Base-by-base conservation (phyloP, 2,888 invertebrate genomes). In the Dasypogon diadema region DNA sequence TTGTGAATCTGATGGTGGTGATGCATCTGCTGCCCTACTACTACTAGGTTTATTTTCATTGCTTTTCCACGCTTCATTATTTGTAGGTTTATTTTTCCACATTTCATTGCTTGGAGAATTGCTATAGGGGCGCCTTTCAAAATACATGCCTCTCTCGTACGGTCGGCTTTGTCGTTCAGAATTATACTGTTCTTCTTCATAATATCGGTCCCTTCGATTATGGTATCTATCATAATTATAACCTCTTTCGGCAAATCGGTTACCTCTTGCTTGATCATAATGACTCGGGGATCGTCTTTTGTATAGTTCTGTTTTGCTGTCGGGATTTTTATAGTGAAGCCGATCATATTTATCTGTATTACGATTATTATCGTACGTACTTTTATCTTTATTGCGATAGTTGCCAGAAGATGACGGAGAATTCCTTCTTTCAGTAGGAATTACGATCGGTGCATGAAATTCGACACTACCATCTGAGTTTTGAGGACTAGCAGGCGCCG, bases 401-500 rank as follows among this genome's bases (percentile, higher is more conserved):
- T 5, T 34, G 10, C 22, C 58, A n/a, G 2, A 16, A 12, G 22
- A 42, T 34, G 51, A 37, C n/a, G 76, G 75, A 5, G 78, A 42
- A 18, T 51, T 54, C 48, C 54, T 51, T 10, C 78, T 22, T 60
- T 78, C 78, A 2, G 75, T 78, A 14, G 78, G 77, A 30, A 78
- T 78, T 18, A 73, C 75, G 26, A 78, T 77, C 6, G 77, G 77
- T 24, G 75, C 24, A 51, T 65, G 72, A 22, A 26, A 48, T 24
- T 68, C 48, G 21, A 21, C n/a, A 46, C 1, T 30, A 55, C 30
- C 10, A 37, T 65, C 65, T 10, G 8, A 22, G 21, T 60, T 34
- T 21, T 72, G 73, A 24, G 77, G 77, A 76, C 77, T 78, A 26
- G 65, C 75, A n/a, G 78, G 78, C 16, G 77, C 76, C 6, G 72